Evolutionary conservation across 1,140 invertebrate species (phyloP).

Genomic region (Plutomurus gul): DNA sequence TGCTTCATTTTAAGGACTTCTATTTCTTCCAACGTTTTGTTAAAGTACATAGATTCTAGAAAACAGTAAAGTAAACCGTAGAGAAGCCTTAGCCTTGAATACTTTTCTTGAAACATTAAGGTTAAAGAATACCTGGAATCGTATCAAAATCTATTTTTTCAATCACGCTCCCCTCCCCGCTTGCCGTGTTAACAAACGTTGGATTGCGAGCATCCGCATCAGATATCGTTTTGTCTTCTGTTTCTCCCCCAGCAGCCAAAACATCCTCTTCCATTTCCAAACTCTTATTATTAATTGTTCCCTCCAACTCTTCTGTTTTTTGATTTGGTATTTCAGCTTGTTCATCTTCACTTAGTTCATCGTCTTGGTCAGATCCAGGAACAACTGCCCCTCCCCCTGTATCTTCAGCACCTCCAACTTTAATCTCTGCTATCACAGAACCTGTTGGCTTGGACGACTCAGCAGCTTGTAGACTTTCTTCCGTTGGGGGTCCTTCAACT

Average conservation of each 20-base stretch:
- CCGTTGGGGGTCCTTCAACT: background rate
- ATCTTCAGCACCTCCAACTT: background rate
- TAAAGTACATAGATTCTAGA: slow-evolving; percentile 50
- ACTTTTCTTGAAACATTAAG: background rate
- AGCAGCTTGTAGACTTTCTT: background rate
- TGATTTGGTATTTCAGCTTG: background rate
- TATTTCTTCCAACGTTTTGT: slow-evolving; percentile 53
- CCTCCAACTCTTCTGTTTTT: slow-evolving; percentile 23
- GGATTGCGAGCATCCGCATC: slow-evolving; percentile 25
- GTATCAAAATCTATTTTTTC: slow-evolving; percentile 3
- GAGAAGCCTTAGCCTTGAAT: too few species aligned
- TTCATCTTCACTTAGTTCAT: slow-evolving; percentile 18
- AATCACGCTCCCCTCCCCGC: slow-evolving; percentile 40
- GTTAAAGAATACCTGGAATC: background rate
- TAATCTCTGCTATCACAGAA: background rate
- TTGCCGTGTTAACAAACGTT: slow-evolving; percentile 44
- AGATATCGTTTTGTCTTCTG: background rate
- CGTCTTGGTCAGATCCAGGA: background rate
- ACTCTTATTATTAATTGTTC: background rate
- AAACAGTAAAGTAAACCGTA: background rate
- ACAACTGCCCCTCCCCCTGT: background rate
- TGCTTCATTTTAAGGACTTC: slow-evolving; percentile 51
- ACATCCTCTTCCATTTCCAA: background rate
- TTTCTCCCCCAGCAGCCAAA: slow-evolving; percentile 18
- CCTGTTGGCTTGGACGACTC: background rate